Evolutionary conservation across 2,113 vertebrate genomes (phyloP), one percentile per base, ranked within the genome.

Genomic region (Pachyramphus minor): DNA sequence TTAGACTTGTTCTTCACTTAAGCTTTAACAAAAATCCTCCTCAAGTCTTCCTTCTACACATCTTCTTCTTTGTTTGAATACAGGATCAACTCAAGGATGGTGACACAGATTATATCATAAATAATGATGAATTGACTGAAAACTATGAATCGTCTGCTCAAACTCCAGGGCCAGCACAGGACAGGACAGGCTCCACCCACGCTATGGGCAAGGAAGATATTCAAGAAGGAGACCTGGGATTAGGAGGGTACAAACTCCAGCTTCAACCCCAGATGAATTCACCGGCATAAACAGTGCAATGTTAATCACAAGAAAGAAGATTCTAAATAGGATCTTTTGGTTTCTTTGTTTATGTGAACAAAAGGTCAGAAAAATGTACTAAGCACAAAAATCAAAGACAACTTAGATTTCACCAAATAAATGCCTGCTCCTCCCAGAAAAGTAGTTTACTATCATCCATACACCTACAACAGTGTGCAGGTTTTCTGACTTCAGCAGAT

Each of bases 191-290:
- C 24, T 95, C 93, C 16, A 67, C 52, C 10, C 94, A 93, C 80
- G 37, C 89, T 64, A 84, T 90, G 39, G 49, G 89, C 87, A 97
- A 94, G 69, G 98, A 98, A 89, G 98, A 98, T 60, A 94, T 98
- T 85, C 75, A 96, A 2, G 98, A 98, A 94, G 98, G 98, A 89
- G 98, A 98, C 47, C 97, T 98, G 6, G 98, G 98, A 68, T 90
- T 98, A 53, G 98, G 98, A 73, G 82, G 95, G 25, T 98, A 97
- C 60, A 93, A 95, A 69, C 97, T 98, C 71, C 96, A 97, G 41
- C 81, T 97, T 44, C 96, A 95, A n/a, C 24, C 88, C 47, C 92
- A 95, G 59, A 62, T 81, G 35, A 96, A 79, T 33, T 96, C 87
- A 49, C 4, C 55, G 27, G 56, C 85, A 50, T 56, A 67, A 94